Percentiles rank a stretch among this genome's conserved stretches.
These are phyloP conservation scores for Dendrolimus punctatus DNA, from an alignment of 1,140 invertebrate species.

Conservation along the genomic window DNA sequence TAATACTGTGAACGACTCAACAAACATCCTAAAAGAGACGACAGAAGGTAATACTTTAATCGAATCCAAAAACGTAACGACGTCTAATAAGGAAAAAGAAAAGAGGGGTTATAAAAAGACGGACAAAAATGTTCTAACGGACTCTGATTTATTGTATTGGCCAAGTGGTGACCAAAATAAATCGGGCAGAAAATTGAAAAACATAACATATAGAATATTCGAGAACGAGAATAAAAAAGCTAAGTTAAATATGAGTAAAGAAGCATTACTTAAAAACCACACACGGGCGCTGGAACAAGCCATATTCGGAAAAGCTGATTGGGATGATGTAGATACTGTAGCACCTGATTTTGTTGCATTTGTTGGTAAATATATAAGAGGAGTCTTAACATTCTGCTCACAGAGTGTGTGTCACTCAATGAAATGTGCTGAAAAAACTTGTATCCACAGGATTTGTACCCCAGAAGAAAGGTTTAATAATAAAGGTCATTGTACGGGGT, in stretches of 20 bases:
- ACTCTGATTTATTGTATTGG: conserved; percentile 49
- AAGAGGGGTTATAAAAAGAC: conserved; percentile 19
- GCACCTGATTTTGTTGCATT: conserved; percentile 50
- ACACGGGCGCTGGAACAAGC: conserved; percentile 38
- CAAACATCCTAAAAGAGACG: not conserved
- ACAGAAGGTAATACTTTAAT: conserved; percentile 2
- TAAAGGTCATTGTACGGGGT: conserved; percentile 46
- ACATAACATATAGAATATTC: conserved; percentile 40
- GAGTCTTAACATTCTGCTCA: conserved; percentile 58
- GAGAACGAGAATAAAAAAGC: conserved; percentile 41
- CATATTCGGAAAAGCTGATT: conserved; percentile 53
- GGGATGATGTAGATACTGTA: conserved; percentile 50
- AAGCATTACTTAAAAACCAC: conserved; percentile 35
- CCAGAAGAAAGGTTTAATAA: conserved; percentile 45
- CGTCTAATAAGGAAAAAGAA: conserved; percentile 6
- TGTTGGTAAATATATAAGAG: conserved; percentile 54
- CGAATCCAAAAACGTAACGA: not conserved
- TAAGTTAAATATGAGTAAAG: conserved; percentile 40
- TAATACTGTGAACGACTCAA: conserved; percentile 6
- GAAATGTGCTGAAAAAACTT: conserved; percentile 49
- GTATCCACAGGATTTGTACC: conserved; percentile 45
- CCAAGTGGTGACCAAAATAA: conserved; percentile 23
- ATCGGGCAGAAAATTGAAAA: conserved; percentile 20
- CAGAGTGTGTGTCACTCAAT: conserved; percentile 50
- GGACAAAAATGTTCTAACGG: conserved; percentile 17